These are phyloP conservation scores for Mechanitis messenoides DNA, from an alignment of 2,888 invertebrate species.

Conservation along the genomic window DNA sequence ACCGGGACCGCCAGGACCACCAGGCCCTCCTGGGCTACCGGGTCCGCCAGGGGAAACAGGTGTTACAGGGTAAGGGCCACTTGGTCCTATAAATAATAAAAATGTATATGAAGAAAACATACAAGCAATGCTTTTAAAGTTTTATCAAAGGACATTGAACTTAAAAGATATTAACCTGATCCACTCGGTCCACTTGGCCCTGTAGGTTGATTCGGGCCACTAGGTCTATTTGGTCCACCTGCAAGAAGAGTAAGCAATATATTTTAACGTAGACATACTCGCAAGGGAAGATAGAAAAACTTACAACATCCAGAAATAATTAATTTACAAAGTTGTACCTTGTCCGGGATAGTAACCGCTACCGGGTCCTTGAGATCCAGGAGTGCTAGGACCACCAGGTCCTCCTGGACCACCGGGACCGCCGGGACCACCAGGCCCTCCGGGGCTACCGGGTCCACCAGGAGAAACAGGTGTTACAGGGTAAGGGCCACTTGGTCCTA, in stretches of 20 bases:
- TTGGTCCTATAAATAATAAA: slow-evolving; percentile 40
- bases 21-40: slow-evolving; percentile 22
- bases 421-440: slow-evolving; percentile 38
- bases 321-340: slow-evolving; percentile 4
- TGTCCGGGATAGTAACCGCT: slow-evolving; percentile 22
- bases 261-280: neutral
- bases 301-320: neutral
- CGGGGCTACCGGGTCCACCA: slow-evolving; percentile 33
- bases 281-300: neutral
- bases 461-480: slow-evolving; percentile 39
- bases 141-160: too few species aligned
- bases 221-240: slow-evolving; percentile 17
- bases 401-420: slow-evolving; percentile 33
- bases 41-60: slow-evolving; percentile 29
- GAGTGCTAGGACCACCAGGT: slow-evolving; percentile 32
- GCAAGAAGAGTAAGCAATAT: neutral
- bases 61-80: slow-evolving; percentile 52
- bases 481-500: slow-evolving; percentile 58
- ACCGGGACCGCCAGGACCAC: slow-evolving; percentile 32
- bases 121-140: too few species aligned
- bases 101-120: too few species aligned
- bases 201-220: slow-evolving; percentile 14
- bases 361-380: slow-evolving; percentile 1
- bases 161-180: slow-evolving; percentile 1
- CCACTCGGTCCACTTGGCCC: slow-evolving; percentile 21